Conservation (phyloP, 1,140 invertebrate species). For the Fopius arisanus region DNA sequence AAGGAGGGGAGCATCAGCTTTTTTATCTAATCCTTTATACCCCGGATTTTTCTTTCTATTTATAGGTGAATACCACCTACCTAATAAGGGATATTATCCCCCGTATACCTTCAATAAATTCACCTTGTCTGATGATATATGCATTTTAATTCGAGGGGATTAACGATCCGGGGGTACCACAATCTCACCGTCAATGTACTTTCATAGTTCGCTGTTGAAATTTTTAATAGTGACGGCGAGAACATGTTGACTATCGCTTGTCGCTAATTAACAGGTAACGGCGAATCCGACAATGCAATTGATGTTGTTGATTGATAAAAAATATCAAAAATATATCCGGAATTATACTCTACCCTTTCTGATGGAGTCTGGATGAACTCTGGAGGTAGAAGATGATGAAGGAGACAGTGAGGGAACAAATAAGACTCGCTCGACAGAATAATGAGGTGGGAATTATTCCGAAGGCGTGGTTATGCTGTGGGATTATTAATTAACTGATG, state of each 20-base stretch:
- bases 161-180: background rate
- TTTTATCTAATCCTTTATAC: background rate
- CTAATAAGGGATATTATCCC: background rate
- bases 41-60: background rate
- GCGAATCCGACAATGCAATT: background rate
- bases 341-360: no score
- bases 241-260: background rate
- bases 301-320: no score
- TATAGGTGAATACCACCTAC: background rate
- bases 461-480: background rate
- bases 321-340: no score
- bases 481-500: background rate
- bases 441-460: background rate
- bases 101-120: background rate
- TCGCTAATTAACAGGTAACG: conserved; percentile 22
- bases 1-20: background rate
- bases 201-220: background rate
- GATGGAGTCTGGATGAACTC: conserved; percentile 25
- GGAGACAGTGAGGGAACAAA: conserved; percentile 2
- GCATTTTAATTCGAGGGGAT: background rate
- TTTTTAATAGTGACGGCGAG: background rate
- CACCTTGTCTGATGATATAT: background rate
- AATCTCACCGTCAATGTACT: background rate
- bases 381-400: background rate
- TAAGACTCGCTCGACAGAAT: background rate